phyloP scores from a whole-genome alignment of 2,888 invertebrate genomes.

The Hanleya hanleyi region DNA sequence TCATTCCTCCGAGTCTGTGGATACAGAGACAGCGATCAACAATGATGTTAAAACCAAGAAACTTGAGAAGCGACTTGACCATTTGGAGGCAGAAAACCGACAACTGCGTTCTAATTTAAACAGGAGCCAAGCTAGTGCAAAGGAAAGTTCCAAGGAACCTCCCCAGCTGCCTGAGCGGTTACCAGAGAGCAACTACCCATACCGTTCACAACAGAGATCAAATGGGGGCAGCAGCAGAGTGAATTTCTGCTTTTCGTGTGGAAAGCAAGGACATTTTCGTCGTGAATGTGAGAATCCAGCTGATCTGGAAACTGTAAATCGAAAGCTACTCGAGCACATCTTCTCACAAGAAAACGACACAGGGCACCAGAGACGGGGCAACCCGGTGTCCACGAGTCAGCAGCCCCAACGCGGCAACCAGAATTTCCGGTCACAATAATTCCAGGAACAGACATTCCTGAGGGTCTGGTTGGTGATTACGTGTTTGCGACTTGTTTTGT shows the following conservation, averaged over 20 bases:
- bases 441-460: not conserved
- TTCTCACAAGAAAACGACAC: not conserved
- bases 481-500: not conserved
- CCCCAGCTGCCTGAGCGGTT: no score
- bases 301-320: not conserved
- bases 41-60: no score
- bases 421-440: not conserved
- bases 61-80: not conserved
- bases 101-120: not conserved
- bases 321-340: not conserved
- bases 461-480: slow-evolving; percentile 8
- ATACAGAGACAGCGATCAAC: not conserved
- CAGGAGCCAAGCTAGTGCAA: not conserved
- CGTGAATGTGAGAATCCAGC: not conserved
- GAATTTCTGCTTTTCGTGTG: not conserved
- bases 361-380: not conserved
- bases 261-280: not conserved
- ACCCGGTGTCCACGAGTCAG: not conserved
- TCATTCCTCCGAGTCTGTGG: not conserved
- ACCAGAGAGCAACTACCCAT: not conserved
- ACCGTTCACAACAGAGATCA: not conserved
- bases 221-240: not conserved
- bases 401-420: not conserved
- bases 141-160: not conserved
- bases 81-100: not conserved